Percentiles rank a stretch among this genome's conserved stretches.
Conservation (phyloP, 2,113 vertebrate species). For the Pterophyllum scalare region DNA sequence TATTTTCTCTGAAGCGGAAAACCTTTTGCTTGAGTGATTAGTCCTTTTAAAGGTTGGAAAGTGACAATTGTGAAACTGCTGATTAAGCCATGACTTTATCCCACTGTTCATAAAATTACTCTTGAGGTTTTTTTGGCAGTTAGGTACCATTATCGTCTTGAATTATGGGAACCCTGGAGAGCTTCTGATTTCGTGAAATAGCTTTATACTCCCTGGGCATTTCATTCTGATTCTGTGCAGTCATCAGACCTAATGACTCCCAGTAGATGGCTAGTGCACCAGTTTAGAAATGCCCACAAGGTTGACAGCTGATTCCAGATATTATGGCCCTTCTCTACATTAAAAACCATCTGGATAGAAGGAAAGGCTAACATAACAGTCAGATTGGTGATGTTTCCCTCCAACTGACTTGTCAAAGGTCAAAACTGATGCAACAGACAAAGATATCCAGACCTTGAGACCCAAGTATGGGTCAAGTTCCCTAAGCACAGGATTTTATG, state of each 20-base stretch:
- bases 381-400: neutral
- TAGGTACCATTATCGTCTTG: constrained; percentile 33
- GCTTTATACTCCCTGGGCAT: constrained; percentile 33
- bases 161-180: constrained; percentile 40
- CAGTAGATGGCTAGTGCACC: constrained; percentile 20
- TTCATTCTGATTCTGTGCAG: constrained; percentile 36
- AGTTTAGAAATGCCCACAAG: constrained; percentile 11
- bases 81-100: constrained; percentile 37
- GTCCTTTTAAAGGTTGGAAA: neutral
- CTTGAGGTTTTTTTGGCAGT: constrained; percentile 22
- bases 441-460: neutral
- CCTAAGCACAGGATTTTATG: neutral
- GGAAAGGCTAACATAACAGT: neutral
- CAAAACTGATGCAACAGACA: neutral
- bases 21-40: neutral
- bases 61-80: constrained; percentile 2
- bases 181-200: constrained; percentile 35
- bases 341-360: constrained; percentile 2
- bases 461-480: neutral
- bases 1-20: neutral
- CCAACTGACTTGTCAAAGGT: neutral
- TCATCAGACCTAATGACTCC: constrained; percentile 52
- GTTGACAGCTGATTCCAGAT: constrained; percentile 20
- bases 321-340: neutral
- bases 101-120: constrained; percentile 25